A percentile compares a stretch with the other conserved stretches of the same genome.
Conservation (phyloP, 2,113 vertebrate genomes). For the Noturus placidus region DNA sequence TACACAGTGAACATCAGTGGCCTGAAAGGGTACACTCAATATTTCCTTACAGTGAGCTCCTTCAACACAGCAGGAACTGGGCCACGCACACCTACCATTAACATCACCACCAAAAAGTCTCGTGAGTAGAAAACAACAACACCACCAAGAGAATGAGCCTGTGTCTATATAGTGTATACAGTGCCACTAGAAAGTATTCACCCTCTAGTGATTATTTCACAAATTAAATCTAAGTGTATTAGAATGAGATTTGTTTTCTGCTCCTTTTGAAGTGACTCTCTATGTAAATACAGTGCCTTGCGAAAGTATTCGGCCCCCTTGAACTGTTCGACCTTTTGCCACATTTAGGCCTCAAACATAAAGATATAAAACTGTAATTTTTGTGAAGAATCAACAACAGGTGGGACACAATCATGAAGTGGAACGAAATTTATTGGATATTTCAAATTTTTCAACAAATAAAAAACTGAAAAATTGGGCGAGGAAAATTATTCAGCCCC, state of each 20-base stretch:
- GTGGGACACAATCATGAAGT: too few species aligned
- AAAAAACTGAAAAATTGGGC: too few species aligned
- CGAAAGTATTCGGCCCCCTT: too few species aligned
- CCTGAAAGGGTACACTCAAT: slow-evolving; percentile 81
- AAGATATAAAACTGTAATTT: too few species aligned
- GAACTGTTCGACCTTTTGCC: too few species aligned
- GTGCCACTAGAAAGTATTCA: background rate
- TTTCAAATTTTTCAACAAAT: too few species aligned
- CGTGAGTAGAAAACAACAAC: slow-evolving; percentile 73
- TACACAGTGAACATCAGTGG: slow-evolving; percentile 81
- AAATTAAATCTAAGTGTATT: background rate
- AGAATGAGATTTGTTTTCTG: background rate
- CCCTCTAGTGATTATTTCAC: background rate
- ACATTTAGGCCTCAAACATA: too few species aligned
- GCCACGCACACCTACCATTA: slow-evolving; percentile 86
- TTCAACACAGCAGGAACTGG: slow-evolving; percentile 92
- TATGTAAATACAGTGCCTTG: too few species aligned
- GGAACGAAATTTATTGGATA: too few species aligned
- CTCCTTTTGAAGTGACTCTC: background rate
- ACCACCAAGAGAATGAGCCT: too few species aligned
- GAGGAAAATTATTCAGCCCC: too few species aligned
- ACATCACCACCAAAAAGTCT: slow-evolving; percentile 92
- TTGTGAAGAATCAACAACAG: too few species aligned
- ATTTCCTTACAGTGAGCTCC: slow-evolving; percentile 86
- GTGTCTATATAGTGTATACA: background rate